Percentiles rank a stretch among this genome's conserved stretches.
Conservation (phyloP, 2,113 vertebrate species). For the Numenius arquata region DNA sequence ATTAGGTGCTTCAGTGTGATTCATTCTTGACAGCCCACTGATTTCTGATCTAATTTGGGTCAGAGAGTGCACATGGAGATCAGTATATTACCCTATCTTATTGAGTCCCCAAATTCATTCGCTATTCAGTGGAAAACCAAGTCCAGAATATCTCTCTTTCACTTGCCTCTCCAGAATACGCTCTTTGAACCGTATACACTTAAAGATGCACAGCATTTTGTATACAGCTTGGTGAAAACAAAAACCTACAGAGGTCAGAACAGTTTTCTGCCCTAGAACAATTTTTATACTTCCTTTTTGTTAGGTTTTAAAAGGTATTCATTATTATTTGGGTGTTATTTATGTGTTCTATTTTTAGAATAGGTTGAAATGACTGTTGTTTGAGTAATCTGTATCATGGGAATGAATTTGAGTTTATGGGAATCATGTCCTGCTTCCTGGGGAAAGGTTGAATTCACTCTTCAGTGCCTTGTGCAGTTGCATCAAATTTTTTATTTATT, state of each 20-base stretch:
- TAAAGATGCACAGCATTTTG: neutral
- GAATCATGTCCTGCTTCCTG: neutral
- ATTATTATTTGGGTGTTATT: neutral
- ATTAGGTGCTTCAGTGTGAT: neutral
- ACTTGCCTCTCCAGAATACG: neutral
- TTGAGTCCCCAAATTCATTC: neutral
- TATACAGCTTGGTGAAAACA: neutral
- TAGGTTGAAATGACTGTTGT: neutral
- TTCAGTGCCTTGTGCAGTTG: neutral
- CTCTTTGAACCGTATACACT: neutral
- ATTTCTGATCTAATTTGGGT: conserved; percentile 24
- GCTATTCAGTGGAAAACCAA: neutral
- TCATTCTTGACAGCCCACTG: conserved; percentile 10
- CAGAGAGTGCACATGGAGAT: conserved; percentile 7
- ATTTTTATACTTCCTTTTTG: neutral
- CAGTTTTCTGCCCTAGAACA: neutral
- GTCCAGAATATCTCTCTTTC: neutral
- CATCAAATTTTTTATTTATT: too few relatives aligned
- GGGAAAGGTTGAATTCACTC: neutral
- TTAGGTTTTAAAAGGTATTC: neutral
- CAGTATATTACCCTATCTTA: neutral
- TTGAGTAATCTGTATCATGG: neutral
- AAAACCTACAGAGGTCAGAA: neutral
- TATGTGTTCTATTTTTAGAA: neutral
- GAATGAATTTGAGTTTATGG: neutral